These are phyloP conservation scores for Gibbula magus DNA, from an alignment of 2,888 invertebrate genomes.

Conservation along the genomic window DNA sequence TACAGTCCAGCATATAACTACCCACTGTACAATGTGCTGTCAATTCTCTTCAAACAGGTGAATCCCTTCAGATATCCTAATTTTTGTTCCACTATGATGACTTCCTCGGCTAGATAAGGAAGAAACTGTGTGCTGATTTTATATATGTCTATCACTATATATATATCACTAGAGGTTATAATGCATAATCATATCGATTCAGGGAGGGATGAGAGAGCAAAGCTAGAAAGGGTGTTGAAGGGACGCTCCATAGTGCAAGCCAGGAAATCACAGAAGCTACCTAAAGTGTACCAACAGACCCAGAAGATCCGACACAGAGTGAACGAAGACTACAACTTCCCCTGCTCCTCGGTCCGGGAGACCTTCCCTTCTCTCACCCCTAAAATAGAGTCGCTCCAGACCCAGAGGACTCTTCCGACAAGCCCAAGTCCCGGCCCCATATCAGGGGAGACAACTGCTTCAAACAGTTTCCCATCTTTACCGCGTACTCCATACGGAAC, in stretches of 20 bases:
- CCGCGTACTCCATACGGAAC: background rate
- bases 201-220: background rate
- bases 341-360: background rate
- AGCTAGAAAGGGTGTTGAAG: background rate
- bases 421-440: background rate
- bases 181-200: too few species aligned
- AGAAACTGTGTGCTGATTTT: too few species aligned
- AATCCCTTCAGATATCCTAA: too few species aligned
- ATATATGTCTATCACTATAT: too few species aligned
- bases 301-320: background rate
- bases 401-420: background rate
- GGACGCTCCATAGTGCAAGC: background rate
- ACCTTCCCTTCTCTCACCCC: background rate
- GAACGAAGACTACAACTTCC: background rate
- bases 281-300: background rate
- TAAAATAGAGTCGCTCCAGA: background rate
- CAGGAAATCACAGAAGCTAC: background rate
- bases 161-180: too few species aligned
- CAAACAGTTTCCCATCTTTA: background rate
- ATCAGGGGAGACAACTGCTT: background rate
- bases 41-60: too few species aligned
- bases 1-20: too few species aligned
- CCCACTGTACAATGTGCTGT: too few species aligned
- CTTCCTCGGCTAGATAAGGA: too few species aligned
- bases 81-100: too few species aligned